Conservation (phyloP, 2,113 vertebrate species). For the Caloenas nicobarica region DNA sequence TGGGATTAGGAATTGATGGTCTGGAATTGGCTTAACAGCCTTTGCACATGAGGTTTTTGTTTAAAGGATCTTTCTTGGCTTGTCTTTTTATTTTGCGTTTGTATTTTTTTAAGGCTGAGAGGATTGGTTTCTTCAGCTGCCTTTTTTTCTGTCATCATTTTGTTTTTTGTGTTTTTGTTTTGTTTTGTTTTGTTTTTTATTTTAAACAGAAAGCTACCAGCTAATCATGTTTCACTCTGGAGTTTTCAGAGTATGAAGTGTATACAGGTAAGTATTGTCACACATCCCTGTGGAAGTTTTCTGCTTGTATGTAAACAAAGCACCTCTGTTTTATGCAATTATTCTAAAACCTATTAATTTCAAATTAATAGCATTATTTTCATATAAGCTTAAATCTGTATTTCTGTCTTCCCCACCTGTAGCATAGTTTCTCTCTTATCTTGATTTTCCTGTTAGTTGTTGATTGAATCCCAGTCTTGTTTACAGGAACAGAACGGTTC, state of each 20-base stretch:
- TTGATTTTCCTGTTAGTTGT: not conserved
- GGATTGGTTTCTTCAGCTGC: no score
- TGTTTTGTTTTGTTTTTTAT: not conserved
- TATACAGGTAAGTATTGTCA: not conserved
- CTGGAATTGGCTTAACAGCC: not conserved
- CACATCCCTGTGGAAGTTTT: not conserved
- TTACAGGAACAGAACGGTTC: not conserved
- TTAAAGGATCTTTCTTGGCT: not conserved
- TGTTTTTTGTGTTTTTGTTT: not conserved
- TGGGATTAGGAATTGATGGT: not conserved
- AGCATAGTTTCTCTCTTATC: not conserved
- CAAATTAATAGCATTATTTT: not conserved
- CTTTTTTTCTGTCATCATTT: not conserved
- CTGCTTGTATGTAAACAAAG: not conserved
- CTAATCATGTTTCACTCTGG: not conserved
- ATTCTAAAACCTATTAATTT: not conserved
- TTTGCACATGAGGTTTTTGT: not conserved
- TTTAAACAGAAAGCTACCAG: not conserved
- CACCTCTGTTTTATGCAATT: not conserved
- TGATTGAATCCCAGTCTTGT: not conserved
- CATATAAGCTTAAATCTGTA: not conserved
- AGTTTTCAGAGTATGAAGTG: not conserved
- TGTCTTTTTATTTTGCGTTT: not conserved
- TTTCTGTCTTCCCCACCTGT: not conserved
- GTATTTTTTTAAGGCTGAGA: no score